Base-by-base conservation (phyloP, 2,797 vertebrate species). In the Moxostoma hubbsi region DNA sequence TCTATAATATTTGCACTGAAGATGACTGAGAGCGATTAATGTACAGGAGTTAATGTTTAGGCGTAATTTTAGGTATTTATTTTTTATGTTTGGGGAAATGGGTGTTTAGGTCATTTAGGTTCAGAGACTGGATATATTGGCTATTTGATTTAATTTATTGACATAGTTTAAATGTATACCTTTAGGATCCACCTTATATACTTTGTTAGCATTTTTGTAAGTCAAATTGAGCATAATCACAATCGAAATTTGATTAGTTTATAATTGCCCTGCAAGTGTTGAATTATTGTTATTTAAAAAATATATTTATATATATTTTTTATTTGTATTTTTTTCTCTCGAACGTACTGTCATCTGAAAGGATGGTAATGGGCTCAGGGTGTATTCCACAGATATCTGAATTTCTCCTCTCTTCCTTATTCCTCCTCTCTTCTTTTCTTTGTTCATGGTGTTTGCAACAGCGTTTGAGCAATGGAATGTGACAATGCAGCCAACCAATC, bases 31-130 rank as follows among this genome's bases (percentile, higher is more conserved):
- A 78, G 36, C 36, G 61, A 81, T 55, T 49, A 49, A 78, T 46
- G 61, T 5, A 0, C 16, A 50, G 36, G 36, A 82, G 84, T 78
- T 84, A n/a, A 88, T 82, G 43, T 81, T 77, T 79, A 72, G 89
- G 85, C 74, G 79, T 77, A 74, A 87, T 92, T 92, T 87, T 87
- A 87, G 77, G 90, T 88, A 93, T 91, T 93, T 92, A 92, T 93
- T 92, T 89, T 36, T 88, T 89, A 88, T 75, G 51, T 71, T 57
- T 13, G 67, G 36, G 67, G 73, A 46, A 50, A 36, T 70, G 58
- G 49, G 8, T 64, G 10, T 71, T 5, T 54, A 36, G 36, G 16
- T 76, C 55, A 62, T 7, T 16, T 68, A 59, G 10, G 59, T 43
- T 43, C 9, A 18, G 7, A 18, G 12, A 64, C 45, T 64, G 16